These are phyloP conservation scores for Phrynocephalus forsythii DNA, from an alignment of 2,797 vertebrate genomes.

Conservation along the genomic window DNA sequence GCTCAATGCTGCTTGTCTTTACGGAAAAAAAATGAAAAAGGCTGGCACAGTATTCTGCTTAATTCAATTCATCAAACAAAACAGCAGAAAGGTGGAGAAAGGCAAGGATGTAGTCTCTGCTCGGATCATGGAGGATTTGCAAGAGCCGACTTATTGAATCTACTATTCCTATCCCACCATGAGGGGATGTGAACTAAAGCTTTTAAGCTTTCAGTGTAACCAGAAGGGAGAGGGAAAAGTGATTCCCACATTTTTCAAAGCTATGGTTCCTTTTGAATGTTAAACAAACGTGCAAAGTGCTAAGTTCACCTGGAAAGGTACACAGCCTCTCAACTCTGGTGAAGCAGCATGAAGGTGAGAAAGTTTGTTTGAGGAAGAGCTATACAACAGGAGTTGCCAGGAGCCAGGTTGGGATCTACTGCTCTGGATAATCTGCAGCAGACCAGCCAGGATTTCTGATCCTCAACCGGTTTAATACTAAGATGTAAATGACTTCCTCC, in stretches of 20 bases:
- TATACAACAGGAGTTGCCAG: background rate
- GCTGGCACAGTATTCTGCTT: conserved; percentile 4
- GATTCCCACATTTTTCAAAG: background rate
- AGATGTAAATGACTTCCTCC: no score
- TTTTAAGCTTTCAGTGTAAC: conserved; percentile 18
- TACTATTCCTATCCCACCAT: conserved; percentile 5
- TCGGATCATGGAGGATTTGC: conserved; percentile 1
- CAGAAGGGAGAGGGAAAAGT: background rate
- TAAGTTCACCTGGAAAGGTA: background rate
- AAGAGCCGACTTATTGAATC: conserved; percentile 13
- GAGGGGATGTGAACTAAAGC: background rate
- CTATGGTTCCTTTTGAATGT: background rate
- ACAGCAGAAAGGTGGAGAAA: conserved; percentile 8
- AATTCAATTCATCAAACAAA: conserved; percentile 29
- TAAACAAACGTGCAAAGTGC: background rate
- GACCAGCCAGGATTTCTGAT: background rate
- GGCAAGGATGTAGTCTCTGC: conserved; percentile 3
- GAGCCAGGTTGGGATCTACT: background rate
- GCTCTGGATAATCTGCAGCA: background rate
- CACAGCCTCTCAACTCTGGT: background rate
- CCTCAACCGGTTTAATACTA: background rate
- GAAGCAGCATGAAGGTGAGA: background rate
- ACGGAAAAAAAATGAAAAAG: conserved; percentile 26
- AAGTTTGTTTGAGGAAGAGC: background rate
- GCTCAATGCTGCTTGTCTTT: conserved; percentile 23